These are phyloP conservation scores for Periparus ater DNA, from an alignment of 2,797 vertebrate genomes.

Conservation along the genomic window DNA sequence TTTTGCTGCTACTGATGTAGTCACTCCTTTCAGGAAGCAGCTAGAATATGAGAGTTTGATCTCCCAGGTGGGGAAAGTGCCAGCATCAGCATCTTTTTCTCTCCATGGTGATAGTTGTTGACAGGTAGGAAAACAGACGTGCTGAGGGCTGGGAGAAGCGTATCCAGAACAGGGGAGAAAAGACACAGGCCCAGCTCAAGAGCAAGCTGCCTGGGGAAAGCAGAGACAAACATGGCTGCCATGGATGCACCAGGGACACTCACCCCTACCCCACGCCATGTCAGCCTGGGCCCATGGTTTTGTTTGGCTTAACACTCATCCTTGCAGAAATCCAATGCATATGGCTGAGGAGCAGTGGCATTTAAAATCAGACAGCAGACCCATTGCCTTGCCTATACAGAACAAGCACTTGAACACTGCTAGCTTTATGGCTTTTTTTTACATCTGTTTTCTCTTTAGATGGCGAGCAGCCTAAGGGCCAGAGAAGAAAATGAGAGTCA, in stretches of 20 bases:
- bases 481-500: neutral
- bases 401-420: neutral
- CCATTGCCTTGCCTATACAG: neutral
- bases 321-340: neutral
- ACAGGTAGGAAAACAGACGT: neutral
- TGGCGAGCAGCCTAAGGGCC: accelerated
- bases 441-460: neutral
- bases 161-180: neutral
- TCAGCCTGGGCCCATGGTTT: neutral
- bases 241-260: neutral
- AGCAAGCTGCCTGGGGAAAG: neutral
- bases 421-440: neutral
- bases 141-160: neutral
- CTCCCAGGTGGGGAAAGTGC: neutral
- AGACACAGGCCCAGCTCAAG: neutral
- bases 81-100: neutral
- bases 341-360: neutral
- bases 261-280: too few relatives aligned
- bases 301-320: neutral
- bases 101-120: neutral
- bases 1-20: neutral
- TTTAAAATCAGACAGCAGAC: neutral
- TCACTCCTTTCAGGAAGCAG: neutral
- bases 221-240: neutral
- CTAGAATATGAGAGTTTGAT: neutral